Conservation (phyloP, 2,888 invertebrate species). For the Girardia tigrina region DNA sequence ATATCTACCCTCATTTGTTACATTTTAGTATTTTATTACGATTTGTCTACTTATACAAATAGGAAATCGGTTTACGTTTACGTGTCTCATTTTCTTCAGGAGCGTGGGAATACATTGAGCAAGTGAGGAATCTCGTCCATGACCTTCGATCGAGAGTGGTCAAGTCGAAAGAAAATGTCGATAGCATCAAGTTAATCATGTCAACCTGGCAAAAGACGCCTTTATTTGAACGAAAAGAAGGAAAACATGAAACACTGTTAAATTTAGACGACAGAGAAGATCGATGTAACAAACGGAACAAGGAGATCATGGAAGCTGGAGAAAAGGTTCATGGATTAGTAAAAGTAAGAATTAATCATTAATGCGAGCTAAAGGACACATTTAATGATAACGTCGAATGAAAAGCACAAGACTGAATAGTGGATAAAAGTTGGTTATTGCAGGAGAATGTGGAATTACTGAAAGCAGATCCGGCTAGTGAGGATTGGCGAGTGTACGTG, state of each 20-base stretch:
- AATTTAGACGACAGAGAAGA: constrained; percentile 69
- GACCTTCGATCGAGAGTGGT: constrained; percentile 66
- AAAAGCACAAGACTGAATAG: no score
- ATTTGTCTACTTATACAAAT: no score
- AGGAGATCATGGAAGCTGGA: constrained; percentile 63
- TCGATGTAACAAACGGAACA: constrained; percentile 63
- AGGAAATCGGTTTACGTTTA: no score
- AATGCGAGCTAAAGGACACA: no score
- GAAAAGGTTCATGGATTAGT: constrained; percentile 62
- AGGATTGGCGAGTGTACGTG: constrained; percentile 69
- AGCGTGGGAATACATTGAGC: constrained; percentile 62
- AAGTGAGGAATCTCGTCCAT: constrained; percentile 64
- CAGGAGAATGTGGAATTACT: constrained; percentile 67
- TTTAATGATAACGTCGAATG: no score
- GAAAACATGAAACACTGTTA: constrained; percentile 67
- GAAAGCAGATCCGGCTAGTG: constrained; percentile 59
- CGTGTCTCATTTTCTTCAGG: neutral
- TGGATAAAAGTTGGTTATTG: no score
- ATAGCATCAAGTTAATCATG: constrained; percentile 65
- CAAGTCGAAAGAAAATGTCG: constrained; percentile 70
- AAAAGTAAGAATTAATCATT: no score
- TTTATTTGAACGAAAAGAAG: constrained; percentile 74
- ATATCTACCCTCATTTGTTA: no score
- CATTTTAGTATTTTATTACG: no score
- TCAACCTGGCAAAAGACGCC: constrained; percentile 69